Conservation (phyloP, 2,113 vertebrate species). For the Istiophorus platypterus region DNA sequence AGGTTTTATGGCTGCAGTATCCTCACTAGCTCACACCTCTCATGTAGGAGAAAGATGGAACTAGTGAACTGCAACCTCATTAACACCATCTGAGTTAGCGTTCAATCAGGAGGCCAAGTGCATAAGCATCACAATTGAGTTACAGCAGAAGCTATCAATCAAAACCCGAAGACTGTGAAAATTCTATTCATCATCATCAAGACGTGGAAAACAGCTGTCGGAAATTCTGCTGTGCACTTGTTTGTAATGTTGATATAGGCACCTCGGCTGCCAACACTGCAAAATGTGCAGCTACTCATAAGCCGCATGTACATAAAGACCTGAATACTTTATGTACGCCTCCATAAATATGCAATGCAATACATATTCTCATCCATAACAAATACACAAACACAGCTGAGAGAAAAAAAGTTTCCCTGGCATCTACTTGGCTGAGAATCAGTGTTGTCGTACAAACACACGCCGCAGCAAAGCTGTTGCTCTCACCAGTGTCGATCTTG, state of each 20-base stretch:
- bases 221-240: slow-evolving; percentile 1
- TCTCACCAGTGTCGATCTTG: slow-evolving; percentile 89
- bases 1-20: neutral
- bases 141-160: slow-evolving; percentile 41
- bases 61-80: slow-evolving; percentile 3
- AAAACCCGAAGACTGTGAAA: slow-evolving; percentile 38
- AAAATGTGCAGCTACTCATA: neutral
- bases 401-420: neutral
- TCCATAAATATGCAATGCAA: slow-evolving; percentile 25
- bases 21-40: neutral
- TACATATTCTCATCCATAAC: neutral
- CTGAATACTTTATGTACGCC: slow-evolving; percentile 42
- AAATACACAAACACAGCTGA: slow-evolving; percentile 4
- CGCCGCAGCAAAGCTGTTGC: slow-evolving; percentile 1
- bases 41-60: neutral
- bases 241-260: slow-evolving; percentile 10
- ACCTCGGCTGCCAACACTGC: neutral
- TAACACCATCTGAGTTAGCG: slow-evolving; percentile 19
- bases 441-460: neutral
- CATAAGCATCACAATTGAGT: slow-evolving; percentile 21
- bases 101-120: slow-evolving; percentile 12
- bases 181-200: slow-evolving; percentile 44
- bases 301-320: slow-evolving; percentile 9
- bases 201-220: slow-evolving; percentile 50
- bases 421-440: neutral